Percentiles rank a stretch among this genome's conserved stretches.
Conservation (phyloP, 2,888 invertebrate genomes). For the Archips xylosteana region DNA sequence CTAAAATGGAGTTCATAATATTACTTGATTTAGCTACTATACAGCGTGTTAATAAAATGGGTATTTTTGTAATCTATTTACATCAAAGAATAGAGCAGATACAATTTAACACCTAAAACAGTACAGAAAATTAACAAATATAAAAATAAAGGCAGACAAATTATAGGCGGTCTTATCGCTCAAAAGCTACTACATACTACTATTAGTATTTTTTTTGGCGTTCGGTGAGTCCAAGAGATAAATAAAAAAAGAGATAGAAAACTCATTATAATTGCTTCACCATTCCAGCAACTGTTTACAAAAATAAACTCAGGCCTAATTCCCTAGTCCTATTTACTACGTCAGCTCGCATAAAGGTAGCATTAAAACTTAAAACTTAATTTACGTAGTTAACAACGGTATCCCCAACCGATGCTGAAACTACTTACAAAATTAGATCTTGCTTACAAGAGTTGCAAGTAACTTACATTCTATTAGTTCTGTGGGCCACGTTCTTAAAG, state of each 20-base stretch:
- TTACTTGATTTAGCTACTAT: neutral
- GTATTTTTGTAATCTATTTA: too few relatives aligned
- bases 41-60: too few relatives aligned
- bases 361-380: slow-evolving; percentile 2
- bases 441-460: slow-evolving; percentile 11
- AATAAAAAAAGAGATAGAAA: neutral
- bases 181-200: too few relatives aligned
- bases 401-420: neutral
- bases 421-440: slow-evolving; percentile 3
- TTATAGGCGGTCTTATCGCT: too few relatives aligned
- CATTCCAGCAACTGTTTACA: neutral
- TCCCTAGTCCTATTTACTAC: neutral
- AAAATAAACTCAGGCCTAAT: neutral
- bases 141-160: too few relatives aligned
- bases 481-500: slow-evolving; percentile 5
- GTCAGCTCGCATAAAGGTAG: neutral
- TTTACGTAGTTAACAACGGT: neutral
- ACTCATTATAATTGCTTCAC: too few relatives aligned
- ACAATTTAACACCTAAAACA: too few relatives aligned
- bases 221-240: neutral
- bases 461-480: slow-evolving; percentile 10
- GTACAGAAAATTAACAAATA: too few relatives aligned
- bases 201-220: too few relatives aligned
- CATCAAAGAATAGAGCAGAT: too few relatives aligned
- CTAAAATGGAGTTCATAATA: too few relatives aligned